Conservation (phyloP, 2,113 vertebrate genomes). For the Vulpes lagopus region DNA sequence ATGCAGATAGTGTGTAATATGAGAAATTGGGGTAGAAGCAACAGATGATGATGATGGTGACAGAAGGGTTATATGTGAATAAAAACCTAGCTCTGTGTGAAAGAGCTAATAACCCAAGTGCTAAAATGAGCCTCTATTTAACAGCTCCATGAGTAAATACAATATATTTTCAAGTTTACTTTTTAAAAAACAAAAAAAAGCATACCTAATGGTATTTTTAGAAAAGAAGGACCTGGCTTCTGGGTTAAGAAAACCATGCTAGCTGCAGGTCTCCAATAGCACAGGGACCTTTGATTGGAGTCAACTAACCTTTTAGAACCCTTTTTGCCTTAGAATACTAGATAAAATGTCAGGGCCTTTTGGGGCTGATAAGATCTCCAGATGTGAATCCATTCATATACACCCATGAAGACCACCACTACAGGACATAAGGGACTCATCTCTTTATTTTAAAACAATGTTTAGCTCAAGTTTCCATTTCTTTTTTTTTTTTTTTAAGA, state of each 20-base stretch:
- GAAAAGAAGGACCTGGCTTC: background rate
- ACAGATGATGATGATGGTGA: background rate
- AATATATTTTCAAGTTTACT: conserved; percentile 13
- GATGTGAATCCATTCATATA: background rate
- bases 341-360: no score
- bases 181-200: conserved; percentile 39
- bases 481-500: background rate
- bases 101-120: background rate
- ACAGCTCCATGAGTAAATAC: background rate
- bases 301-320: background rate
- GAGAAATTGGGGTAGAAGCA: conserved; percentile 42
- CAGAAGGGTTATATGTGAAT: background rate
- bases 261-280: background rate
- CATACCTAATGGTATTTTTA: background rate
- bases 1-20: conserved; percentile 50
- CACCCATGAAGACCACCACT: background rate
- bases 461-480: background rate
- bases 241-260: background rate
- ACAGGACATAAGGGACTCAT: accelerated
- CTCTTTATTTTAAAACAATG: background rate
- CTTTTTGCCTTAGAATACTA: background rate
- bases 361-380: background rate
- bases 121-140: background rate
- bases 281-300: background rate
- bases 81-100: background rate